These are phyloP conservation scores for Poeciliopsis turrubarensis DNA, from an alignment of 2,113 vertebrate genomes.

Conservation along the genomic window DNA sequence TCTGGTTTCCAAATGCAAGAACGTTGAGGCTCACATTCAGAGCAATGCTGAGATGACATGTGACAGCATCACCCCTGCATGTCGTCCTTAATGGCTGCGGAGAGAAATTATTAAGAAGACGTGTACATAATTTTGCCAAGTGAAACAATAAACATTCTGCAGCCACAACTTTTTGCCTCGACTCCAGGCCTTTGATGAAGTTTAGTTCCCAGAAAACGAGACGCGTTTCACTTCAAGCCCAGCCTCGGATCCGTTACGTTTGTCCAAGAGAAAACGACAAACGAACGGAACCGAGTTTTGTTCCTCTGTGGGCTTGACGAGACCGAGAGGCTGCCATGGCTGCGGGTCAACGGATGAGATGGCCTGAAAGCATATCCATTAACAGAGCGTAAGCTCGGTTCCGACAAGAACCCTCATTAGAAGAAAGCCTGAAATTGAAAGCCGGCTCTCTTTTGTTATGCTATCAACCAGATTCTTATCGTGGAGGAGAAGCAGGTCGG, in stretches of 20 bases:
- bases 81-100: no score
- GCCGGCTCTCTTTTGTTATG: slow-evolving; percentile 34
- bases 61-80: no score
- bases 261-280: slow-evolving; percentile 48
- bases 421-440: slow-evolving; percentile 50
- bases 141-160: neutral
- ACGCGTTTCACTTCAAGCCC: slow-evolving; percentile 53
- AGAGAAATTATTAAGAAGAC: neutral
- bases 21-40: neutral
- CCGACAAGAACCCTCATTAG: slow-evolving; percentile 55
- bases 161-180: neutral
- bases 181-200: slow-evolving; percentile 48
- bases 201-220: slow-evolving; percentile 45
- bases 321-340: slow-evolving; percentile 36
- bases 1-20: neutral
- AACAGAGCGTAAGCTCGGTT: slow-evolving; percentile 2
- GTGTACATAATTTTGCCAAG: no score
- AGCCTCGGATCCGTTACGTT: slow-evolving; percentile 31
- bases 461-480: slow-evolving; percentile 30
- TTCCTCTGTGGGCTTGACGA: slow-evolving; percentile 17
- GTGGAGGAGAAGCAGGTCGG: slow-evolving; percentile 18
- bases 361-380: slow-evolving; percentile 36
- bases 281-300: slow-evolving; percentile 48
- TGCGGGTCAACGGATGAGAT: slow-evolving; percentile 35
- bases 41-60: no score